phyloP scores from a whole-genome alignment of 2,113 vertebrate genomes.

The Rhinogobius similis region DNA sequence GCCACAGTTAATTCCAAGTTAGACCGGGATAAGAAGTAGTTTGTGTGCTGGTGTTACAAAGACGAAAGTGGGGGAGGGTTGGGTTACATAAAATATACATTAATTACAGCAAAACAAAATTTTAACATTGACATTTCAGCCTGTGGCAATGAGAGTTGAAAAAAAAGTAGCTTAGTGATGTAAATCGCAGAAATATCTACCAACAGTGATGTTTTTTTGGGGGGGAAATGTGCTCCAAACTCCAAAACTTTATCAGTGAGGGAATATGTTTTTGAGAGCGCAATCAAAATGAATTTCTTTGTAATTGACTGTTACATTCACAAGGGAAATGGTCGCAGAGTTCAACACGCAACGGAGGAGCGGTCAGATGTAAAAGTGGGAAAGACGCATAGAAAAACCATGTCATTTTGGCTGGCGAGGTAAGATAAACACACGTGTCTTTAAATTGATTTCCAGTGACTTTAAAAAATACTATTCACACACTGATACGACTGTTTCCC shows the following conservation, averaged over 20 bases:
- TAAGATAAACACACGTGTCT: no score
- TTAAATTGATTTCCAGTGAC: no score
- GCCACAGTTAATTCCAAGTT: slow-evolving; percentile 57
- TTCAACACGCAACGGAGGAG: no score
- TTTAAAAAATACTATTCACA: no score
- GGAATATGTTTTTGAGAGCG: neutral
- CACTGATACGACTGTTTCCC: no score
- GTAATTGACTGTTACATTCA: no score
- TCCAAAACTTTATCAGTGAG: neutral
- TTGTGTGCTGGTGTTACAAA: slow-evolving; percentile 7
- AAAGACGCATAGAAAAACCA: no score
- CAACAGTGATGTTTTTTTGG: neutral
- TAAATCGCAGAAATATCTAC: neutral
- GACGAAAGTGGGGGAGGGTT: neutral
- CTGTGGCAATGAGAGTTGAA: neutral
- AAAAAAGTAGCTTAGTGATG: neutral
- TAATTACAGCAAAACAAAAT: neutral
- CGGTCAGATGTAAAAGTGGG: no score
- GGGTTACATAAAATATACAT: slow-evolving; percentile 11
- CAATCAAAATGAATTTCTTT: no score
- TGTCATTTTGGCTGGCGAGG: no score
- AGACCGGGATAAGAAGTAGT: slow-evolving; percentile 43
- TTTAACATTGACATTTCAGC: neutral
- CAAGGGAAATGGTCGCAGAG: no score
- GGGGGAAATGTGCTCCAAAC: neutral